Evolutionary conservation across 2,888 invertebrate genomes (phyloP), one percentile per base, ranked within the genome.

Genomic region (Tenodera sinensis): DNA sequence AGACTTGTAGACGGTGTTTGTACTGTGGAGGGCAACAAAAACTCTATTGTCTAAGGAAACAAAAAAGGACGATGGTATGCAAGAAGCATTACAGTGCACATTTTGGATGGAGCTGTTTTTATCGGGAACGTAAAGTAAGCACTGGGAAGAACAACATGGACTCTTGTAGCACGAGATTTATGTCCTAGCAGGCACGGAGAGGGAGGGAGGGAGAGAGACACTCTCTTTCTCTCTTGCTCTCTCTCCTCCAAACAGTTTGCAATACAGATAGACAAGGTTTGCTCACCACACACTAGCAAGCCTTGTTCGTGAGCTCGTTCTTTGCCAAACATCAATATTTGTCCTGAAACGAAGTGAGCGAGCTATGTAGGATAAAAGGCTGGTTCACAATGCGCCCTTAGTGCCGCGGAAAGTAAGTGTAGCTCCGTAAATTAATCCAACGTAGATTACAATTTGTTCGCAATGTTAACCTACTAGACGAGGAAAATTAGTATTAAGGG

Each of bases 251-350:
- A 88, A 85, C 89, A 89, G 90, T 90, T 90, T 90, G 90, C 90
- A 90, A 90, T 90, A 90, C 90, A 90, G 90, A 89, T 90, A 90
- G 90, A 90, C 90, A 90, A 90, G 90, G 89, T 90, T 90, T 90
- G 89, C 90, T 88, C 88, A 88, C 88, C 83, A 89, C 90, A 88
- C 89, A 89, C 84, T 83, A 47, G 89, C 85, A 71, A 88, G 86
- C 88, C 89, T 88, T 85, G 89, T 86, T 88, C 88, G 90, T 83
- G 88, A 83, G 88, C 89, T 88, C 88, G 88, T 90, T 90, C 90
- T 90, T 91, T 91, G 90, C 88, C 90, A 90, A 91, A 90, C 90
- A 91, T 90, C 90, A 91, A 91, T 91, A 91, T 91, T 91, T 91
- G 90, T 90, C 90, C 88, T 86, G 82, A 42, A 83, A 42, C 87